Evolutionary conservation across 2,888 invertebrate species (phyloP).

Genomic region (Merodon equestris): DNA sequence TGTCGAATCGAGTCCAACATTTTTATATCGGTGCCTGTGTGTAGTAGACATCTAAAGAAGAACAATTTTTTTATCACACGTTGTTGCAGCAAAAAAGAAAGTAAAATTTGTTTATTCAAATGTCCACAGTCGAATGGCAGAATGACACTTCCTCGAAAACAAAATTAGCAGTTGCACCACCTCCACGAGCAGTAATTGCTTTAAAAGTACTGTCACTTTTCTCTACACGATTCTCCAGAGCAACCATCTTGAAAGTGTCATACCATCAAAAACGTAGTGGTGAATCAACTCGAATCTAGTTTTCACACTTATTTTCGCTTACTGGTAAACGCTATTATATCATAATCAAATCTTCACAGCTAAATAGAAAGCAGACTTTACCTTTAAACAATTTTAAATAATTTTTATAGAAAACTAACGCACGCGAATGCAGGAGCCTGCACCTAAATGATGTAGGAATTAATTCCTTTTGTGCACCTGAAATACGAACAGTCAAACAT

Average conservation of each 20-base stretch:
- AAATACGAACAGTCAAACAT: conserved; percentile 44
- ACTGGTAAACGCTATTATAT: conserved; percentile 19
- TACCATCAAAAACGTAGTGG: conserved; percentile 37
- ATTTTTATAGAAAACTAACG: conserved; percentile 42
- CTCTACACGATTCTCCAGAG: conserved; percentile 64
- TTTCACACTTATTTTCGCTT: conserved; percentile 11
- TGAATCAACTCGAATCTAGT: neutral
- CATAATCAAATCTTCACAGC: neutral
- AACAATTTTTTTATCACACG: neutral
- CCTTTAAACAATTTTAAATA: conserved; percentile 32
- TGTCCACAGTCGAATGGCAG: neutral
- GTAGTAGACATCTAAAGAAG: conserved; percentile 85
- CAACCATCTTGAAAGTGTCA: conserved; percentile 70
- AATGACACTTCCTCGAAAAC: conserved; percentile 50
- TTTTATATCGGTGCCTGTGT: conserved; percentile 96
- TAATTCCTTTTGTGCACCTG: conserved; percentile 49
- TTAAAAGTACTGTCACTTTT: conserved; percentile 59
- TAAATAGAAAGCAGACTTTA: conserved; percentile 16
- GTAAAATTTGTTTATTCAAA: conserved; percentile 37
- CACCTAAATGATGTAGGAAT: conserved; percentile 46
- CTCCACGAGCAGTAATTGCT: conserved; percentile 16
- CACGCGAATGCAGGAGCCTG: conserved; percentile 55
- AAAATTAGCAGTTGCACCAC: conserved; percentile 18
- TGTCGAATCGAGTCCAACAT: conserved; percentile 93
- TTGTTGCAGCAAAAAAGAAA: neutral